Evolutionary conservation across 2,888 invertebrate species (phyloP).

Genomic region (Agriopis aurantiaria): DNA sequence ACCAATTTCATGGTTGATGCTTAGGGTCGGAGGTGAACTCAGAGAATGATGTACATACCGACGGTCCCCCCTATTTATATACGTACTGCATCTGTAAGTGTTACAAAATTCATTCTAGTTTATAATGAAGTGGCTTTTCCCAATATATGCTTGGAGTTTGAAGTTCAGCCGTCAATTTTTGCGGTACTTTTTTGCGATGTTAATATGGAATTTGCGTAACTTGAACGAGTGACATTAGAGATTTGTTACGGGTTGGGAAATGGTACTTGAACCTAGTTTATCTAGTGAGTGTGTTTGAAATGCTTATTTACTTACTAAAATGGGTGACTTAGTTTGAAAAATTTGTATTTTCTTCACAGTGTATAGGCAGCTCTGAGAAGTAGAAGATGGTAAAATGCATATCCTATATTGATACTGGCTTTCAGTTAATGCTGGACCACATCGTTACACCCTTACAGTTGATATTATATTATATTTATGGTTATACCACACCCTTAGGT

Average conservation of each 20-base stretch:
- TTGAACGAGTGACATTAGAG: slow-evolving; percentile 29
- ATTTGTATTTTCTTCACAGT: too few relatives aligned
- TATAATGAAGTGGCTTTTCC: slow-evolving; percentile 72
- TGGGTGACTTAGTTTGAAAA: neutral
- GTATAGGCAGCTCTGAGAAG: too few relatives aligned
- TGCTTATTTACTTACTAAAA: neutral
- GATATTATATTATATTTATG: too few relatives aligned
- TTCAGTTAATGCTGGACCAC: too few relatives aligned
- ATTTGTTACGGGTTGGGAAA: slow-evolving; percentile 32
- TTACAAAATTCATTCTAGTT: slow-evolving; percentile 79
- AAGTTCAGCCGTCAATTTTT: slow-evolving; percentile 65
- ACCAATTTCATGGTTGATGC: slow-evolving; percentile 77
- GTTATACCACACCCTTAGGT: too few relatives aligned
- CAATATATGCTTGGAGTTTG: slow-evolving; percentile 61
- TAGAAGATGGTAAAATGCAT: too few relatives aligned
- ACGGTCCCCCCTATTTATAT: slow-evolving; percentile 70
- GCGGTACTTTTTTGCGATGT: slow-evolving; percentile 51
- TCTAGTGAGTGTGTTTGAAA: slow-evolving; percentile 5
- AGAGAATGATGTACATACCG: slow-evolving; percentile 67
- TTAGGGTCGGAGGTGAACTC: slow-evolving; percentile 74
- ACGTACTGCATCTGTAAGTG: slow-evolving; percentile 53
- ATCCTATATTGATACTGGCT: too few relatives aligned
- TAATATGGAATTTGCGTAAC: slow-evolving; percentile 41
- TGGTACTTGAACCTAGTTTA: slow-evolving; percentile 3
- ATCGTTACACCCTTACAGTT: too few relatives aligned